Conservation (phyloP, 2,888 invertebrate species). For the Biston betularia region DNA sequence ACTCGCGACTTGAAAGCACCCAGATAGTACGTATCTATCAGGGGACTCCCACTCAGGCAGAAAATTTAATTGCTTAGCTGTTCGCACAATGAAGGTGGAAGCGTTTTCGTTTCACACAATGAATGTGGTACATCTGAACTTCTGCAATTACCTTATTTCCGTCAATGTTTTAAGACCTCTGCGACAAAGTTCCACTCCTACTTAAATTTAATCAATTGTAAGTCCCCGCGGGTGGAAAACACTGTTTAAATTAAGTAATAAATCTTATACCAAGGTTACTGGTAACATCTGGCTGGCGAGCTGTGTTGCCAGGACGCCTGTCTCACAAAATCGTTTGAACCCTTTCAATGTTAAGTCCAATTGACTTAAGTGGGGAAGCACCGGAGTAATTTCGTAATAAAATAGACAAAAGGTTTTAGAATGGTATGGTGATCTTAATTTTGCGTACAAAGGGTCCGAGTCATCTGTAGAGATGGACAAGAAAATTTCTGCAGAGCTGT, state of each 20-base stretch:
- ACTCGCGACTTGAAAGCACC: no score
- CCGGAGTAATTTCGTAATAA: not conserved
- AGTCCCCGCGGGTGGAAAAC: conserved; percentile 36
- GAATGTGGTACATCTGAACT: not conserved
- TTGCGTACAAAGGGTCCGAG: not conserved
- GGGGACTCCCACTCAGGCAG: no score
- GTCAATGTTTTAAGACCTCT: not conserved
- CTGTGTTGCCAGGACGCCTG: conserved; percentile 27
- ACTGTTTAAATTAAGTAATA: conserved; percentile 46
- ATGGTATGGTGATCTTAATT: not conserved
- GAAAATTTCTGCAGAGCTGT: not conserved
- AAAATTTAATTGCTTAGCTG: no score
- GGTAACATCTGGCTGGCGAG: conserved; percentile 37
- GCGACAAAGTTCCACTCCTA: conserved; percentile 26
- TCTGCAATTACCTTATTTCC: not conserved
- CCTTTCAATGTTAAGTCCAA: conserved; percentile 21
- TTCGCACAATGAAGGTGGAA: no score
- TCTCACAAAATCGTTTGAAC: conserved; percentile 16
- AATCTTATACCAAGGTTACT: conserved; percentile 39
- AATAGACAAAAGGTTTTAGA: conserved; percentile 6
- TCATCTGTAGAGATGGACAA: not conserved
- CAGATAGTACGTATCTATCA: no score
- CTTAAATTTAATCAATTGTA: conserved; percentile 38
- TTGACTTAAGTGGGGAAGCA: conserved; percentile 20
- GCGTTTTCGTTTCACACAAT: no score